Evolutionary conservation across 2,113 vertebrate genomes (phyloP).

Genomic region (Pleuronectes platessa): DNA sequence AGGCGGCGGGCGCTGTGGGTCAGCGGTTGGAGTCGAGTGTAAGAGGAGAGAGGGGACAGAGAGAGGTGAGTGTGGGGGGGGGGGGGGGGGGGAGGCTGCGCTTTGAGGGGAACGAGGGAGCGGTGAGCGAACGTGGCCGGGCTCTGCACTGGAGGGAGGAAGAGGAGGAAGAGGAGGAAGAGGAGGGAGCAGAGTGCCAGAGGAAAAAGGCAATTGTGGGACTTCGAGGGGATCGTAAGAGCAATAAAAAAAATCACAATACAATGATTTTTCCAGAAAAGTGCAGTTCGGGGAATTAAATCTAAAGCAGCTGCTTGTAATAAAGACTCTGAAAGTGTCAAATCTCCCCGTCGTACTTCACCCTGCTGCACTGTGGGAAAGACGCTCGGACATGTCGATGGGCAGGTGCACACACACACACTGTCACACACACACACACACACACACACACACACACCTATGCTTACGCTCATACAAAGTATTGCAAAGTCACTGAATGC

Average conservation of each 20-base stretch:
- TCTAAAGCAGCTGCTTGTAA: constrained; percentile 78
- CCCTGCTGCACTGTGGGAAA: constrained; percentile 54
- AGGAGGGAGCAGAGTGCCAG: constrained; percentile 53
- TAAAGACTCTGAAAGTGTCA: constrained; percentile 73
- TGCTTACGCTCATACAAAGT: background rate
- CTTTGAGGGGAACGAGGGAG: constrained; percentile 56
- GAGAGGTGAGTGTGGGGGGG: constrained; percentile 42
- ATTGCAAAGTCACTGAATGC: background rate
- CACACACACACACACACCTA: background rate
- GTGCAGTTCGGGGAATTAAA: constrained; percentile 70
- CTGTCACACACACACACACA: background rate
- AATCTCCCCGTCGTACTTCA: constrained; percentile 49
- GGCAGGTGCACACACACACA: constrained; percentile 63
- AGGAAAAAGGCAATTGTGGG: constrained; percentile 58
- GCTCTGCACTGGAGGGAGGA: constrained; percentile 59
- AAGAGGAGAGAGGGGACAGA: constrained; percentile 59
- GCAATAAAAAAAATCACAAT: constrained; percentile 74
- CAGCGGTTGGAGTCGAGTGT: constrained; percentile 70
- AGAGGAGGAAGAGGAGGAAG: constrained; percentile 43
- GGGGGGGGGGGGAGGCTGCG: constrained; percentile 39
- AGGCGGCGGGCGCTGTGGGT: constrained; percentile 58
- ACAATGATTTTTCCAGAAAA: constrained; percentile 77
- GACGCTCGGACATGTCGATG: constrained; percentile 49
- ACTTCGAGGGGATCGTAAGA: constrained; percentile 65
- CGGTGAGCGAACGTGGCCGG: constrained; percentile 49